Conservation (phyloP, 1,140 invertebrate genomes). For the Lasioglossum albipes region DNA sequence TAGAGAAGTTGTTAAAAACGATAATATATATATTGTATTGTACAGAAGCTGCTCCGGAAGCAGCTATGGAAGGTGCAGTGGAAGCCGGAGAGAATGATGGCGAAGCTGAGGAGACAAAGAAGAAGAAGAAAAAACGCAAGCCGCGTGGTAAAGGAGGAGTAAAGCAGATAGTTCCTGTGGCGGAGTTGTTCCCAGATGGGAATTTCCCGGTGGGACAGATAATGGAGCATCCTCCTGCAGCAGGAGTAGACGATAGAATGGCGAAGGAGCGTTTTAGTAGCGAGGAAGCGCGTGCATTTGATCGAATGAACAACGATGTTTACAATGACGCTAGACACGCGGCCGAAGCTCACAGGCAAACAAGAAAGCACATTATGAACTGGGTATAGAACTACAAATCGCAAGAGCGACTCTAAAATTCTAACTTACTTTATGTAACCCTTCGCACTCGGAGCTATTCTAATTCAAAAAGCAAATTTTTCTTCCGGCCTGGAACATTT, state of each 20-base stretch:
- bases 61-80: constrained; percentile 8
- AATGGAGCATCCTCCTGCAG: constrained; percentile 86
- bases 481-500: too few species aligned
- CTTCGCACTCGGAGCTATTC: too few species aligned
- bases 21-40: not conserved
- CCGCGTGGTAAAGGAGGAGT: constrained; percentile 77
- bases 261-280: constrained; percentile 93
- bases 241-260: constrained; percentile 88
- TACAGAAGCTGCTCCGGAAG: constrained; percentile 26
- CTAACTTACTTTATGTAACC: too few species aligned
- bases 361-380: constrained; percentile 78
- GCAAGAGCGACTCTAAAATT: not conserved
- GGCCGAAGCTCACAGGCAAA: constrained; percentile 97
- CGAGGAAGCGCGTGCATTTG: constrained; percentile 93
- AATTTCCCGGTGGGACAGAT: constrained; percentile 90
- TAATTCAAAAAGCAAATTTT: too few species aligned
- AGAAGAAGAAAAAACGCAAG: constrained; percentile 84
- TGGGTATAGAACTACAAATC: constrained; percentile 63
- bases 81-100: constrained; percentile 67
- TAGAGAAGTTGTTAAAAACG: not conserved
- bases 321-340: constrained; percentile 97
- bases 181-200: constrained; percentile 91
- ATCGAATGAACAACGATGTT: constrained; percentile 91
- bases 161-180: constrained; percentile 88
- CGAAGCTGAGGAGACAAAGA: constrained; percentile 80